Evolutionary conservation across 1,140 invertebrate species (phyloP).

Genomic region (Micrasema minimum): DNA sequence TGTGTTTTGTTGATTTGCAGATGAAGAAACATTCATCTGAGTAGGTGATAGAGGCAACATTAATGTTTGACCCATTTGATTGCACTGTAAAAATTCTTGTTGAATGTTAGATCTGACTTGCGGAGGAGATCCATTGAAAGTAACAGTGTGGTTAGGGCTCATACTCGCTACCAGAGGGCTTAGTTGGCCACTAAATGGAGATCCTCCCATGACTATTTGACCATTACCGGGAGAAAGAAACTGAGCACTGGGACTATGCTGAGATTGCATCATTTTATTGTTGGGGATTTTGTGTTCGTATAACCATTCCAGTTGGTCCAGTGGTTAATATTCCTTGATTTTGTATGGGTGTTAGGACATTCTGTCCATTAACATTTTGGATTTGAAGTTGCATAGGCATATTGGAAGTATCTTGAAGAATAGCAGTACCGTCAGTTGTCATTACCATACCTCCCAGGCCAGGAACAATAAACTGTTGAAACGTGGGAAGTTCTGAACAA

Average conservation of each 20-base stretch:
- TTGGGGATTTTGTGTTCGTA: conserved; percentile 78
- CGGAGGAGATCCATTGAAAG: conserved; percentile 70
- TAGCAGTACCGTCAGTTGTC: conserved; percentile 76
- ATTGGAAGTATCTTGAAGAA: conserved; percentile 75
- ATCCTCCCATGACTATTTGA: conserved; percentile 79
- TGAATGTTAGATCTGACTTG: conserved; percentile 70
- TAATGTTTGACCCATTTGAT: conserved; percentile 78
- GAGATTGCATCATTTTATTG: conserved; percentile 77
- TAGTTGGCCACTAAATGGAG: conserved; percentile 79
- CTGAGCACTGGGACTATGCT: conserved; percentile 75
- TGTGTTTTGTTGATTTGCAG: conserved; percentile 75
- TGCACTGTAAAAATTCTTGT: conserved; percentile 77
- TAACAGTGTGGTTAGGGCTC: conserved; percentile 76
- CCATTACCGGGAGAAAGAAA: conserved; percentile 78
- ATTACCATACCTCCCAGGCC: conserved; percentile 81
- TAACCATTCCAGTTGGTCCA: conserved; percentile 79
- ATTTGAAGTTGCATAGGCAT: conserved; percentile 80
- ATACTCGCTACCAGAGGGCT: conserved; percentile 81
- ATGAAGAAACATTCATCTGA: conserved; percentile 69
- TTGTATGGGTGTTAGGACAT: conserved; percentile 79
- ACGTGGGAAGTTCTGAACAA: conserved; percentile 82
- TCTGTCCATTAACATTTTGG: conserved; percentile 83
- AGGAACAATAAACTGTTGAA: conserved; percentile 85
- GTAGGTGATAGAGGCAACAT: conserved; percentile 81
- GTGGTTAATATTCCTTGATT: conserved; percentile 77